A percentile compares a stretch with the other conserved stretches of the same genome.
These are phyloP conservation scores for Spisula subtruncata DNA, from an alignment of 2,888 invertebrate species.

Conservation along the genomic window DNA sequence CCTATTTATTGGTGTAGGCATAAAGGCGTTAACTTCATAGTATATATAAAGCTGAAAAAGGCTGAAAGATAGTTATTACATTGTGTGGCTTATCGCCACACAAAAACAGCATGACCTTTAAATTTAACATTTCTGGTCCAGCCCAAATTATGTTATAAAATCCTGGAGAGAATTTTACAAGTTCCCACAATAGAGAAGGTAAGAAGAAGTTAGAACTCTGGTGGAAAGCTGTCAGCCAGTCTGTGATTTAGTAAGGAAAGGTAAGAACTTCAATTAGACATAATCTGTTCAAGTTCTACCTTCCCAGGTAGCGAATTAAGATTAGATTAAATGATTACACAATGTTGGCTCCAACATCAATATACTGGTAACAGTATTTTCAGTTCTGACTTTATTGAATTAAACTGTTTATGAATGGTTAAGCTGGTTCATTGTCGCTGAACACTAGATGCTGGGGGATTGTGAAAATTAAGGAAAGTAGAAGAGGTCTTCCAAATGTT, in stretches of 20 bases:
- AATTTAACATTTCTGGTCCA: too few relatives aligned
- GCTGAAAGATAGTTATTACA: too few relatives aligned
- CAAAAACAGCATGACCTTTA: too few relatives aligned
- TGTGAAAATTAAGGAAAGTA: too few relatives aligned
- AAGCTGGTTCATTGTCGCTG: background rate
- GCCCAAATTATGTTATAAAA: background rate
- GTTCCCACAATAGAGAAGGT: background rate
- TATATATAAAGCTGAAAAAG: too few relatives aligned
- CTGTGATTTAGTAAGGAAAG: slow-evolving; percentile 18
- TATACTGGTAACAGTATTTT: slow-evolving; percentile 40
- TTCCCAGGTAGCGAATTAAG: slow-evolving; percentile 46
- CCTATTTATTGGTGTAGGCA: too few relatives aligned
- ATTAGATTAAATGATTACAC: slow-evolving; percentile 49
- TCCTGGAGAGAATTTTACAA: background rate
- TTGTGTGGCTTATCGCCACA: too few relatives aligned
- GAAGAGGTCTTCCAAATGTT: too few relatives aligned
- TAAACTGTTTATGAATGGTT: slow-evolving; percentile 41
- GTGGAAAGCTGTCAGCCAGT: slow-evolving; percentile 4
- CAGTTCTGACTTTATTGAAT: slow-evolving; percentile 31
- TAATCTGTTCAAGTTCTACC: slow-evolving; percentile 1
- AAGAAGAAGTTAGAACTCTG: background rate
- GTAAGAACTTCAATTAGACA: slow-evolving; percentile 28
- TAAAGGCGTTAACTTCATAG: too few relatives aligned
- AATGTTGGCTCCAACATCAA: slow-evolving; percentile 41
- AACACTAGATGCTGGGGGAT: too few relatives aligned